Base-by-base conservation (phyloP, 2,797 vertebrate species). In the Melanogrammus aeglefinus region DNA sequence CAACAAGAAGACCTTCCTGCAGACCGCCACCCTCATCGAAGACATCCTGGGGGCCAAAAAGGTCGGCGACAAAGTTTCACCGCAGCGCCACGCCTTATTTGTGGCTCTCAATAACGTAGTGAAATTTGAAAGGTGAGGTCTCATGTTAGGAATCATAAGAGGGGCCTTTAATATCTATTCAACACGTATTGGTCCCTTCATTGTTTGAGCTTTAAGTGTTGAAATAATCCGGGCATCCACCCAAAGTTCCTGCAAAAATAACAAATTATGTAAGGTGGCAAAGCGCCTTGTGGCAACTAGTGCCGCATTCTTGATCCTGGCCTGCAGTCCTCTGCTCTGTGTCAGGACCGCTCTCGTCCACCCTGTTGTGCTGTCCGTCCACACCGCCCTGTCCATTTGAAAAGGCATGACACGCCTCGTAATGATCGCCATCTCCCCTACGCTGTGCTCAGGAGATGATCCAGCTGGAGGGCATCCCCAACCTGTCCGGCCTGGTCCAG, bases 11-110 rank as follows among this genome's bases (percentile, higher is more conserved):
- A 98, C 97, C 78, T 99, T 99, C 88, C 94, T 99, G 9, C 98
- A 99, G 92, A 99, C 98, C 27, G 97, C 98, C 47, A 98, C 98
- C 0, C 95, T 99, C 76, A 98, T 99, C 80, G 98, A 99, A 92
- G 98, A 99, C 88, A 98, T 99, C 86, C 92, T 99, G 83, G 96
- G 96, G 73, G 96, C 99, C 77, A 98, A 98, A 94, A 99, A 99
- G 97, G 98, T 99, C 82, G 81, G 92, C 21, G 72, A 66, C 71
- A 6, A 39, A 12, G 8, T 27, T n/a, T 2, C 10, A 27, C 12
- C 2, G n/a, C 57, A 24, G 57, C n/a, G 6, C 27, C n/a, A 27
- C 57, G 12, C 21, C 1, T 57, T 21, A 66, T 27, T 27, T 14
- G n/a, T 9, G 57, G 57, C 57, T 24, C n/a, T 66, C n/a, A 66